Evolutionary conservation across 2,888 invertebrate genomes (phyloP).

Genomic region (Harpagoxenus sublaevis): DNA sequence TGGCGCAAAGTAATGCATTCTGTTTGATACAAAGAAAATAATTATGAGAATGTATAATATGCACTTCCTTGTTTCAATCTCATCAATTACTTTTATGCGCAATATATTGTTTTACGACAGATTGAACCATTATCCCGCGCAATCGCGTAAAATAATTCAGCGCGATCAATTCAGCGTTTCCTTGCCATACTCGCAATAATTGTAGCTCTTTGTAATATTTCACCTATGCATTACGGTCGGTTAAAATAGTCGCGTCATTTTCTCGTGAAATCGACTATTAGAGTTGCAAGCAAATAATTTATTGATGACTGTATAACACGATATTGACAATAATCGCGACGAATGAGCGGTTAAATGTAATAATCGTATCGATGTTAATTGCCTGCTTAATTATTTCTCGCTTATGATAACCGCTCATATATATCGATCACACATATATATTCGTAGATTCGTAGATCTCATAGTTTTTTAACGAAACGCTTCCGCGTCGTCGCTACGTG

Average conservation of each 20-base stretch:
- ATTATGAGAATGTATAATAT: background rate
- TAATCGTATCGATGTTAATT: conserved; percentile 68
- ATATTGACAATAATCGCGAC: conserved; percentile 62
- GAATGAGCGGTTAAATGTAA: conserved; percentile 63
- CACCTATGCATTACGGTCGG: background rate
- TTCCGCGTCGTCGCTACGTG: background rate
- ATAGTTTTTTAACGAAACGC: conserved; percentile 33
- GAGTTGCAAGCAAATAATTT: conserved; percentile 45
- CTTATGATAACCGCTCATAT: conserved; percentile 28
- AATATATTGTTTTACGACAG: background rate
- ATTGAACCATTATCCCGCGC: background rate
- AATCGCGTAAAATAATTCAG: background rate
- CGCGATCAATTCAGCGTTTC: background rate
- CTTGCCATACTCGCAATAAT: background rate
- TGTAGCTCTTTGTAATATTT: conserved; percentile 1
- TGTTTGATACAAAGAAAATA: background rate
- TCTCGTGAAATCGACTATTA: conserved; percentile 55
- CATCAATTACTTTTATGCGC: background rate
- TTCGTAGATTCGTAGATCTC: background rate
- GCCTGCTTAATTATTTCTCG: conserved; percentile 66
- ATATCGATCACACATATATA: conserved; percentile 16
- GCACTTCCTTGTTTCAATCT: background rate
- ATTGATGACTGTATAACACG: conserved; percentile 57
- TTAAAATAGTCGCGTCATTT: conserved; percentile 40
- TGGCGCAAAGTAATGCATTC: background rate